These are phyloP conservation scores for Rhinoderma darwinii DNA, from an alignment of 2,113 vertebrate species.

Conservation along the genomic window DNA sequence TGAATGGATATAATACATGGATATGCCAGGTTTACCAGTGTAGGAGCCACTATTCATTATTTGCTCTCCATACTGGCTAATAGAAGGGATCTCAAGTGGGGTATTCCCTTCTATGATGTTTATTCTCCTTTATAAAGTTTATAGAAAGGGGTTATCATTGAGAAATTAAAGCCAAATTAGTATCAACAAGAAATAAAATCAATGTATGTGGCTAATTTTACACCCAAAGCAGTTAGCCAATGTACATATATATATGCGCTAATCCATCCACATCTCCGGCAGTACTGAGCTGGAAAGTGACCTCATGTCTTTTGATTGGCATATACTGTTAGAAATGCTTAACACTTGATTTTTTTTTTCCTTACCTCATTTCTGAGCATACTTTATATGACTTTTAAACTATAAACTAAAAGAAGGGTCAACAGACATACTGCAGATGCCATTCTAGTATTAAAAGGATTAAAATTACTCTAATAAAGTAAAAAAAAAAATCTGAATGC, in stretches of 20 bases:
- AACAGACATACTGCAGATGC: conserved; percentile 19
- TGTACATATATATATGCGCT: not conserved
- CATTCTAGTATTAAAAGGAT: conserved; percentile 43
- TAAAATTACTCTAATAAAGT: conserved; percentile 25
- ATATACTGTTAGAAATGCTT: not conserved
- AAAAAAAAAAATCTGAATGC: conserved; percentile 38
- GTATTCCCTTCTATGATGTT: too few relatives aligned
- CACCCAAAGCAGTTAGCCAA: not conserved
- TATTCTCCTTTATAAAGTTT: too few relatives aligned
- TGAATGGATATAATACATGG: too few relatives aligned
- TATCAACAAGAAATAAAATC: too few relatives aligned
- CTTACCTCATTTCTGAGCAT: not conserved
- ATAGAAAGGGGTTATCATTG: too few relatives aligned
- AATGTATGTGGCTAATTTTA: not conserved
- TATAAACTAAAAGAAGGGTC: not conserved
- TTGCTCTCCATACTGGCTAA: too few relatives aligned
- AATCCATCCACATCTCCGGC: not conserved
- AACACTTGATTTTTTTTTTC: not conserved
- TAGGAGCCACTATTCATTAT: too few relatives aligned
- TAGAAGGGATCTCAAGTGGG: too few relatives aligned
- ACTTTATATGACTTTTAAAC: not conserved
- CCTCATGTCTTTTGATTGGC: not conserved
- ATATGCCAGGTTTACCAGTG: too few relatives aligned
- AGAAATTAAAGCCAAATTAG: too few relatives aligned
- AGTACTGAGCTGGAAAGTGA: not conserved